Evolutionary conservation across 2,797 vertebrate species (phyloP).

Genomic region (Labeo calbasu): DNA sequence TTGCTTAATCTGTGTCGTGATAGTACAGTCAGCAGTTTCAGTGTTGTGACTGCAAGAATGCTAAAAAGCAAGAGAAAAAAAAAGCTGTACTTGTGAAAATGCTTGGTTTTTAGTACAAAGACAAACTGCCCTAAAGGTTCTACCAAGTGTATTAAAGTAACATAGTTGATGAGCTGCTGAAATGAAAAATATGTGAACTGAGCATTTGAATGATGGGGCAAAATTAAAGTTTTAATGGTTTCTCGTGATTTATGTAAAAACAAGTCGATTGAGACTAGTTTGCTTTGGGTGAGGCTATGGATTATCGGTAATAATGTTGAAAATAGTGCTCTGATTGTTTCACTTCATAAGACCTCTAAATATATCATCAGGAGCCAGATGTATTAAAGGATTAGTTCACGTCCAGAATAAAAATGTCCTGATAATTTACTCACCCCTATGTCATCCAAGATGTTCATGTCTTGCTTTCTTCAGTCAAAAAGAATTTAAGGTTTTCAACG

Average conservation of each 20-base stretch:
- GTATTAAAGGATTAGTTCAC: no score
- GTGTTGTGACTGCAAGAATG: not conserved
- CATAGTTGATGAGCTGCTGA: no score
- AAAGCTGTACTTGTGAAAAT: not conserved
- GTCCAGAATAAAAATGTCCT: no score
- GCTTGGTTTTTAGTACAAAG: not conserved
- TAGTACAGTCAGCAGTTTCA: slow-evolving; percentile 15
- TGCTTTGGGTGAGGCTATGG: not conserved
- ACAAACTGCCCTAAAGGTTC: not conserved
- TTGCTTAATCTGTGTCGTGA: not conserved
- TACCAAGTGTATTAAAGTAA: no score
- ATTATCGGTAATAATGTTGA: not conserved
- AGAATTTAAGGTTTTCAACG: no score
- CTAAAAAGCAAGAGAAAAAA: not conserved
- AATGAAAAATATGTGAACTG: no score
- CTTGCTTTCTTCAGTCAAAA: no score
- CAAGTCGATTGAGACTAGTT: not conserved
- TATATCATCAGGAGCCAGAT: not conserved
- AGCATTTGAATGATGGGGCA: not conserved
- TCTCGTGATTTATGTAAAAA: not conserved
- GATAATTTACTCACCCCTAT: no score
- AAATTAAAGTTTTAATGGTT: not conserved
- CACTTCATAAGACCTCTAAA: not conserved
- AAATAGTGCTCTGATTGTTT: not conserved
- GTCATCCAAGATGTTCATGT: no score